These are phyloP conservation scores for Lepidostoma basale DNA, from an alignment of 1,140 invertebrate genomes.

Conservation along the genomic window DNA sequence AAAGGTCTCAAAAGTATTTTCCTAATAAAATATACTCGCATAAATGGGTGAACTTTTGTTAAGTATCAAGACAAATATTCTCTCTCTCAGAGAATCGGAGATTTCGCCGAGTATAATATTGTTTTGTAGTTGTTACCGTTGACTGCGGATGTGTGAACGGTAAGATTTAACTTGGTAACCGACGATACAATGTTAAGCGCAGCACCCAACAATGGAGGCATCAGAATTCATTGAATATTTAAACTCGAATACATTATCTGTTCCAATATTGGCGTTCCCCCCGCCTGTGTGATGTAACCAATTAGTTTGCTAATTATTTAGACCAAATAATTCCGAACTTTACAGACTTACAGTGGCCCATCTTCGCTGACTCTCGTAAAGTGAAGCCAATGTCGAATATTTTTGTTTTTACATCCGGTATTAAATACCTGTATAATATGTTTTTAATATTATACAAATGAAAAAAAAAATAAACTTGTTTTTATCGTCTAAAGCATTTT, in stretches of 20 bases:
- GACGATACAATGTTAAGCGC: neutral
- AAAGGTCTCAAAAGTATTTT: no score
- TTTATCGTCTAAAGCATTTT: no score
- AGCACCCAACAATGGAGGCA: neutral
- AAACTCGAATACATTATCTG: neutral
- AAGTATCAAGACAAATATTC: neutral
- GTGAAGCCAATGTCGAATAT: neutral
- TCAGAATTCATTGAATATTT: slow-evolving; percentile 1
- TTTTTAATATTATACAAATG: no score
- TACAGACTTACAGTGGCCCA: neutral
- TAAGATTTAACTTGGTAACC: neutral
- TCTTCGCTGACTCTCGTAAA: neutral
- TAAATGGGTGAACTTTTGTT: no score
- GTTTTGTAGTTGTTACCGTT: neutral
- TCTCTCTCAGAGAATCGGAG: neutral
- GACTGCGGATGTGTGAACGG: neutral
- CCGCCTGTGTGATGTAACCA: neutral
- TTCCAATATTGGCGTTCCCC: neutral
- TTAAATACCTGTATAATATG: neutral
- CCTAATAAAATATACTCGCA: no score
- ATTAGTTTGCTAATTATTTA: neutral
- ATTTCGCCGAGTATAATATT: neutral
- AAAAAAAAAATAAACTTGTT: no score
- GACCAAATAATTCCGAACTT: neutral
- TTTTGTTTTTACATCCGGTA: neutral